These are phyloP conservation scores for Channa striata DNA, from an alignment of 2,797 vertebrate species.

Conservation along the genomic window DNA sequence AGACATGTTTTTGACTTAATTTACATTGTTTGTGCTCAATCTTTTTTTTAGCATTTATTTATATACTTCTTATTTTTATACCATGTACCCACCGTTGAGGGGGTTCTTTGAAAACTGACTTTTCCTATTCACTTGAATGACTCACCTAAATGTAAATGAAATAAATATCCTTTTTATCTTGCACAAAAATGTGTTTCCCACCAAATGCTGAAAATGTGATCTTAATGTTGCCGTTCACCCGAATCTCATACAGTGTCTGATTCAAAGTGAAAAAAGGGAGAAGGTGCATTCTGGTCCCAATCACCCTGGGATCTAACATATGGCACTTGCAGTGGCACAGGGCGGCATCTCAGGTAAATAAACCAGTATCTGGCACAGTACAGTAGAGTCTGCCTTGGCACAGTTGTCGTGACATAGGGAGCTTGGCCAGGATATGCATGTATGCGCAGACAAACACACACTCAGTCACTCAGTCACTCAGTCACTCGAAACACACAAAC, in stretches of 20 bases:
- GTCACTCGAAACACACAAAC: not conserved
- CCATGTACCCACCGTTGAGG: not conserved
- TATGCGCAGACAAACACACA: conserved; percentile 28
- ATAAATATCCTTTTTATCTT: too few species aligned
- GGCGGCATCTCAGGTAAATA: conserved; percentile 86
- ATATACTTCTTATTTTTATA: not conserved
- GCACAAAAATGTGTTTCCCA: too few species aligned
- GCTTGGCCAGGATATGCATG: conserved; percentile 62
- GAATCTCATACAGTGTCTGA: not conserved
- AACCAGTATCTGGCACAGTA: conserved; percentile 85
- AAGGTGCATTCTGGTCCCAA: conserved; percentile 46
- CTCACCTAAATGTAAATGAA: too few species aligned
- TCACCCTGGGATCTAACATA: conserved; percentile 85
- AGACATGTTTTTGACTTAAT: too few species aligned
- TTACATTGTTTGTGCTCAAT: too few species aligned
- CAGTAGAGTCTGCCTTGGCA: conserved; percentile 81
- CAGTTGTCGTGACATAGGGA: conserved; percentile 71
- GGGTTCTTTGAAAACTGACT: not conserved
- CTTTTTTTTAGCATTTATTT: not conserved
- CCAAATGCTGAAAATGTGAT: not conserved
- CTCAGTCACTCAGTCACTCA: conserved; percentile 18
- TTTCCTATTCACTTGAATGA: not conserved
- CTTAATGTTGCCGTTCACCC: not conserved
- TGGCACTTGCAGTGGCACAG: conserved; percentile 82
- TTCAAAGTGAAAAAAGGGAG: conserved; percentile 6